These are phyloP conservation scores for Trididemnum clinides DNA, from an alignment of 23 tunicate genomes.

Conservation along the genomic window DNA sequence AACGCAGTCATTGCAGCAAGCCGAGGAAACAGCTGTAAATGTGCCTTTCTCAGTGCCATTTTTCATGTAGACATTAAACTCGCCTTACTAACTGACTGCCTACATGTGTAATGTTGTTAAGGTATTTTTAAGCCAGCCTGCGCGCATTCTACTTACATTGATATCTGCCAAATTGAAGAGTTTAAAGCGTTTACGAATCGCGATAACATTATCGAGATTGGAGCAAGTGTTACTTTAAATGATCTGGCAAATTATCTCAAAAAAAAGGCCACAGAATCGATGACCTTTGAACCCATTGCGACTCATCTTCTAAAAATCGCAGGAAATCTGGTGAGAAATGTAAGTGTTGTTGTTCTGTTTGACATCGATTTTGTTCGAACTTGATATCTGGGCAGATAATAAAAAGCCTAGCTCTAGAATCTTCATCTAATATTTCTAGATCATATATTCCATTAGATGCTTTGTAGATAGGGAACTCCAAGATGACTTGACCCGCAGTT, in stretches of 20 bases:
- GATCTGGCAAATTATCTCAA: neutral
- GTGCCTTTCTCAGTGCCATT: too few relatives aligned
- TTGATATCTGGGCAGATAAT: too few relatives aligned
- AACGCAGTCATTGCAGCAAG: too few relatives aligned
- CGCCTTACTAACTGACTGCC: too few relatives aligned
- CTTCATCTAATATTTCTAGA: too few relatives aligned
- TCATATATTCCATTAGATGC: too few relatives aligned
- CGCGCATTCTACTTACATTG: neutral
- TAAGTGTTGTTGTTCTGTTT: conserved; percentile 30
- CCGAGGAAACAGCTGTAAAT: too few relatives aligned
- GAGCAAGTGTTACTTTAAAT: conserved; percentile 57
- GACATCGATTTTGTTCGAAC: too few relatives aligned
- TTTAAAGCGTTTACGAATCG: neutral
- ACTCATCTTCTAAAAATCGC: conserved; percentile 69
- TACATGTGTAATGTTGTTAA: too few relatives aligned
- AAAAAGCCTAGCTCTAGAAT: neutral
- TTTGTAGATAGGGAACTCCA: too few relatives aligned
- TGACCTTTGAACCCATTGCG: conserved; percentile 51
- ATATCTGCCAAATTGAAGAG: conserved; percentile 39
- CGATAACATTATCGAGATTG: conserved; percentile 18
- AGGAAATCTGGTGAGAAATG: conserved; percentile 76
- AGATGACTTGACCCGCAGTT: too few relatives aligned
- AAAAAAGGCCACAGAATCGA: neutral
- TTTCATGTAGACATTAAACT: too few relatives aligned
- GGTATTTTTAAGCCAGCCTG: neutral